A percentile compares a stretch with the other conserved stretches of the same genome.
Evolutionary conservation across 2,113 vertebrate genomes (phyloP).

Genomic region (Talpa occidentalis): DNA sequence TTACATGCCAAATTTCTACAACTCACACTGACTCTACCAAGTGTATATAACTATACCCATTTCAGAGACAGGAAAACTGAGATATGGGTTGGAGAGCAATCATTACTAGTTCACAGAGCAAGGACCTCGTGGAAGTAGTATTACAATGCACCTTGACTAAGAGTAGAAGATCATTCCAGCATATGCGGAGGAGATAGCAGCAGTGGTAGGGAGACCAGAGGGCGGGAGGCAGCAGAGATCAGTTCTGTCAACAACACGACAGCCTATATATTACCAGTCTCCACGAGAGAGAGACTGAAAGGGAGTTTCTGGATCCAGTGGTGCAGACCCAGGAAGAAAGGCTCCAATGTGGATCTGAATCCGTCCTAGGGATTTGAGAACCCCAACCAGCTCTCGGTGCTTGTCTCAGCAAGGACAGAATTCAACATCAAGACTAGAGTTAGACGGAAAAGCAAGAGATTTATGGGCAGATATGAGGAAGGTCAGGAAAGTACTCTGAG

Average conservation of each 20-base stretch:
- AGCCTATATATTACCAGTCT: neutral
- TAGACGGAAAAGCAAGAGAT: no score
- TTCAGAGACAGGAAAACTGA: conserved; percentile 34
- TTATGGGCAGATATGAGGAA: no score
- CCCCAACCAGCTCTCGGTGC: no score
- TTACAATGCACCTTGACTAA: neutral
- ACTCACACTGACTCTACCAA: neutral
- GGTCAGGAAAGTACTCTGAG: no score
- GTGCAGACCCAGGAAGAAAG: neutral
- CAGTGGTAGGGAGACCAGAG: neutral
- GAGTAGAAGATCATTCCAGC: neutral
- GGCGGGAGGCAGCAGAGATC: neutral
- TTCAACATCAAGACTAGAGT: no score
- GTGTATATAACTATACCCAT: neutral
- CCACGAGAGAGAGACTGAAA: neutral
- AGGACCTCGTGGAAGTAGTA: neutral
- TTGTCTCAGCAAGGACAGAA: no score
- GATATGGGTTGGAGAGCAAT: neutral
- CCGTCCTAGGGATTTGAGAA: no score
- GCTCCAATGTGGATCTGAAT: no score
- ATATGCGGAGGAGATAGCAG: neutral
- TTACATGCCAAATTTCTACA: neutral
- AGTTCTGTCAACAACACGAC: neutral
- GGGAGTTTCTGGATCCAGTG: neutral
- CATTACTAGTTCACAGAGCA: conserved; percentile 15